Evolutionary conservation across 2,113 vertebrate genomes (phyloP).

Genomic region (Oryzias javanicus): DNA sequence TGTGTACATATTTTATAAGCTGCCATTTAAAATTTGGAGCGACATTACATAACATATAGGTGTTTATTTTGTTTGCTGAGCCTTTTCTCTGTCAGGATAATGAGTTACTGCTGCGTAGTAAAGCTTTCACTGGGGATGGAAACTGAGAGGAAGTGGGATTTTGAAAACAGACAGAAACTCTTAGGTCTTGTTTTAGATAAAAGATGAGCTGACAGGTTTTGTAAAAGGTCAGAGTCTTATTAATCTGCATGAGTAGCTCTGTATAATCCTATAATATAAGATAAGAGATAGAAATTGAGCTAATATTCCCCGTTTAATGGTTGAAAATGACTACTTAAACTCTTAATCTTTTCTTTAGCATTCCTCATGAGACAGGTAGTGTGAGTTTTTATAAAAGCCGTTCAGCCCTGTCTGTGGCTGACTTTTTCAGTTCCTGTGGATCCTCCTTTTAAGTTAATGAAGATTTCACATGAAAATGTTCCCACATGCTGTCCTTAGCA

Average conservation of each 20-base stretch:
- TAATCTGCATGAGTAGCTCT: not conserved
- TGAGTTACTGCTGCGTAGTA: not conserved
- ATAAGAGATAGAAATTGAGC: not conserved
- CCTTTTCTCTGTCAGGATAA: not conserved
- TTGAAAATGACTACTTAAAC: slow-evolving; percentile 6
- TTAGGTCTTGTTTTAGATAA: not conserved
- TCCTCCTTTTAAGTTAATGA: slow-evolving; percentile 56
- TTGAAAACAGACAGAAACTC: not conserved
- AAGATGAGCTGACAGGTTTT: not conserved
- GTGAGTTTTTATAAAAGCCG: slow-evolving; percentile 2
- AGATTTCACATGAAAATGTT: slow-evolving; percentile 41
- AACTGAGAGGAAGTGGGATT: not conserved
- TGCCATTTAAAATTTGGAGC: not conserved
- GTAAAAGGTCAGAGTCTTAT: not conserved
- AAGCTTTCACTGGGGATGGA: not conserved
- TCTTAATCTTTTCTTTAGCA: slow-evolving; percentile 2
- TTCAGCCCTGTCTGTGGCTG: slow-evolving; percentile 4
- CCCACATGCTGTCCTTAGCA: slow-evolving; percentile 28
- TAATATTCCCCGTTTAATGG: slow-evolving; percentile 1
- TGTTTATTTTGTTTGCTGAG: not conserved
- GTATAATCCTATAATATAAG: not conserved
- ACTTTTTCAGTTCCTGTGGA: slow-evolving; percentile 11
- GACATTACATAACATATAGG: not conserved
- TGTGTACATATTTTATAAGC: not conserved
- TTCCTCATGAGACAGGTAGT: not conserved